Evolutionary conservation across 2,797 vertebrate species (phyloP).

Genomic region (Lophius americanus): DNA sequence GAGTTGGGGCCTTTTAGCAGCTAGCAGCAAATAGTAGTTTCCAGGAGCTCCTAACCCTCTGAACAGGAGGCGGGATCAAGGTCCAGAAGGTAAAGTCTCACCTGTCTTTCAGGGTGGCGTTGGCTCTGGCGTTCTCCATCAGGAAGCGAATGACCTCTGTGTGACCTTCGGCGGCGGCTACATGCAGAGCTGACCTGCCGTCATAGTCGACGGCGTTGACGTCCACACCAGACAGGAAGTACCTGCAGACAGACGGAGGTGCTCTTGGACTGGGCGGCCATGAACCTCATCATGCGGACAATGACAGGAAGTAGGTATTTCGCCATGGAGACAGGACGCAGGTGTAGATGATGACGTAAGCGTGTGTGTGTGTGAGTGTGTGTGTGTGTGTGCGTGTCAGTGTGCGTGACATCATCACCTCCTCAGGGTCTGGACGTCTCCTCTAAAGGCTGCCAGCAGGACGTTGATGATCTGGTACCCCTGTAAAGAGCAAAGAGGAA

Average conservation of each 20-base stretch:
- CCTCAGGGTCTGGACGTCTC: conserved; percentile 70
- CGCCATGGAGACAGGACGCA: too few species aligned
- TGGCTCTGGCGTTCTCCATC: conserved; percentile 70
- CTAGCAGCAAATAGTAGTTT: not conserved
- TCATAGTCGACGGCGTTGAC: conserved; percentile 78
- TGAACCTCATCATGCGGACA: too few species aligned
- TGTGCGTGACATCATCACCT: conserved; percentile 49
- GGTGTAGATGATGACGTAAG: too few species aligned
- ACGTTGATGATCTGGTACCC: conserved; percentile 81
- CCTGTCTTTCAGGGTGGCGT: conserved; percentile 68
- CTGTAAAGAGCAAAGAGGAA: conserved; percentile 44
- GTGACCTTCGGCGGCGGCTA: conserved; percentile 76
- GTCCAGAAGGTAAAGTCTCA: conserved; percentile 18
- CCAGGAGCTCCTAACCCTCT: not conserved
- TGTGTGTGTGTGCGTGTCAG: not conserved
- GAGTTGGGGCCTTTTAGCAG: too few species aligned
- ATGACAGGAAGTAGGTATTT: too few species aligned
- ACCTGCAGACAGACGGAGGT: conserved; percentile 50
- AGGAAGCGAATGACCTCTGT: conserved; percentile 75
- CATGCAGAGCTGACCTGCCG: conserved; percentile 75
- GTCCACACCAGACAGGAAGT: conserved; percentile 76
- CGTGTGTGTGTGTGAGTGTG: not conserved
- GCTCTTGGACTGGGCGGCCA: too few species aligned
- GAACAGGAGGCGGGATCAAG: too few species aligned
- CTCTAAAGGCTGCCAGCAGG: conserved; percentile 75